A percentile compares a stretch with the other conserved stretches of the same genome.
Evolutionary conservation across 1,140 invertebrate genomes (phyloP).

Genomic region (Popillia japonica): DNA sequence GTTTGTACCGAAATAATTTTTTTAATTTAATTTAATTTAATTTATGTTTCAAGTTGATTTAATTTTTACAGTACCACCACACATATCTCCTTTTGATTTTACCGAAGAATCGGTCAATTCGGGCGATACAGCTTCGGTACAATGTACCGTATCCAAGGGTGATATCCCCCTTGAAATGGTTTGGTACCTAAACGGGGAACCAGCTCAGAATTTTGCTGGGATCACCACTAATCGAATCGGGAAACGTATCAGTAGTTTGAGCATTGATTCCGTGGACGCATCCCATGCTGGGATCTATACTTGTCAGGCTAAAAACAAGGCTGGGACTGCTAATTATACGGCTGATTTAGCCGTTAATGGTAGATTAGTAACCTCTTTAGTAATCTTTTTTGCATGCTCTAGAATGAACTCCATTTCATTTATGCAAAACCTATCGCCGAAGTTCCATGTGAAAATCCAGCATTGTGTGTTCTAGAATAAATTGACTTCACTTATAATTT

Average conservation of each 20-base stretch:
- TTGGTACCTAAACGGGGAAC: conserved; percentile 79
- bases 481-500: too few relatives aligned
- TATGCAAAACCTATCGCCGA: too few relatives aligned
- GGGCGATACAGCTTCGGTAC: conserved; percentile 78
- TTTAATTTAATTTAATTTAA: conserved; percentile 58
- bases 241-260: conserved; percentile 79
- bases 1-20: background rate
- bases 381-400: too few relatives aligned
- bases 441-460: too few relatives aligned
- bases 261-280: conserved; percentile 79
- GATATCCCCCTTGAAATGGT: conserved; percentile 78
- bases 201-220: conserved; percentile 70
- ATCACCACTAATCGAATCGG: conserved; percentile 77
- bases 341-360: conserved; percentile 78
- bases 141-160: conserved; percentile 79
- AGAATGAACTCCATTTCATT: too few relatives aligned
- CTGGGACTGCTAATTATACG: conserved; percentile 74
- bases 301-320: conserved; percentile 78
- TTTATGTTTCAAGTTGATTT: background rate
- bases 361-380: conserved; percentile 54
- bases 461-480: too few relatives aligned
- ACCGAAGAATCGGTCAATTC: conserved; percentile 82
- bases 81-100: conserved; percentile 68
- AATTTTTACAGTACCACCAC: conserved; percentile 59
- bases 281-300: conserved; percentile 82